Percentiles rank a stretch among this genome's conserved stretches.
Conservation (phyloP, 2,113 vertebrate genomes). For the Trogon melanurus region DNA sequence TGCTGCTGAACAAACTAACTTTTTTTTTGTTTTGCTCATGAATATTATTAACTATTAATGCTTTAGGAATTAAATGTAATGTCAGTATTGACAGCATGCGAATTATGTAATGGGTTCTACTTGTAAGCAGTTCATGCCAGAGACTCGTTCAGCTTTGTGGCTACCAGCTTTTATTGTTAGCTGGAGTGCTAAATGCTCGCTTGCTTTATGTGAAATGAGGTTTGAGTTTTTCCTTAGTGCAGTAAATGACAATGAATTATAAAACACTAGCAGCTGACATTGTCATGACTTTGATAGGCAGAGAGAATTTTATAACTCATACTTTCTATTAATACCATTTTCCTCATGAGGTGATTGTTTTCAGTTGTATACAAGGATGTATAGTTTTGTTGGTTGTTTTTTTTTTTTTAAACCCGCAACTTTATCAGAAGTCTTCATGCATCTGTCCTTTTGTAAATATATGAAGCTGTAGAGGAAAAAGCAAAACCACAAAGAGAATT, state of each 20-base stretch:
- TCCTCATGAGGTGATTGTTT: background rate
- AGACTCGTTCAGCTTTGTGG: background rate
- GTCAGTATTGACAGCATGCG: background rate
- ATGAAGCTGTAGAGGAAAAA: slow-evolving; percentile 45
- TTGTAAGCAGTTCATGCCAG: background rate
- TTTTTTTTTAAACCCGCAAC: background rate
- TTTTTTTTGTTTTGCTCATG: background rate
- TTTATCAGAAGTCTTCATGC: slow-evolving; percentile 38
- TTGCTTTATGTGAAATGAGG: slow-evolving; percentile 3
- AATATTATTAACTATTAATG: background rate
- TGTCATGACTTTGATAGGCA: background rate
- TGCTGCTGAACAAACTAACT: background rate
- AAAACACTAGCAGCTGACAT: background rate
- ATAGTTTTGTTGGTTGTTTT: slow-evolving; percentile 1
- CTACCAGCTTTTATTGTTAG: background rate
- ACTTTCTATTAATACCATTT: slow-evolving; percentile 6
- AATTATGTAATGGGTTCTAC: background rate
- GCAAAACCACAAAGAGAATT: slow-evolving; percentile 68
- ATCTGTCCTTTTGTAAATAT: slow-evolving; percentile 60
- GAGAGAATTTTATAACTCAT: slow-evolving; percentile 3
- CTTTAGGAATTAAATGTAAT: background rate
- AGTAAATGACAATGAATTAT: slow-evolving; percentile 32
- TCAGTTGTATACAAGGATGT: background rate
- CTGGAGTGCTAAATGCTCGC: slow-evolving; percentile 14
- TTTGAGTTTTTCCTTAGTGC: background rate